Conservation (phyloP, 1,140 invertebrate genomes). For the Ladona fulva region DNA sequence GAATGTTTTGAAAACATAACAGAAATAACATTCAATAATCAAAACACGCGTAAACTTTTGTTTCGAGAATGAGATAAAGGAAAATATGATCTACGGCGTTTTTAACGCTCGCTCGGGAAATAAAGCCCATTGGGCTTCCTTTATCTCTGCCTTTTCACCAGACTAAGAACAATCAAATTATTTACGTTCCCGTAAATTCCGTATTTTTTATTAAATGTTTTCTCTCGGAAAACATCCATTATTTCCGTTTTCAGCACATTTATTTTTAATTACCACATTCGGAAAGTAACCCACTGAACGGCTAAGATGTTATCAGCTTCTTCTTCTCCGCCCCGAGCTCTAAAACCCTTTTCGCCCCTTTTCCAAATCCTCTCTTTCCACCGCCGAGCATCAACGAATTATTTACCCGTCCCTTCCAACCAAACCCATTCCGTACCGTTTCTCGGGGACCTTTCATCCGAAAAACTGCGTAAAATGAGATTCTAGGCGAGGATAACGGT, state of each 20-base stretch:
- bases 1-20: too few relatives aligned
- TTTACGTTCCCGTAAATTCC: background rate
- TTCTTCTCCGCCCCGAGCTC: background rate
- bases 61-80: too few relatives aligned
- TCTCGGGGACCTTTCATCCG: background rate
- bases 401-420: background rate
- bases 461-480: background rate
- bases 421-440: background rate
- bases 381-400: background rate
- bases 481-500: background rate
- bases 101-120: too few relatives aligned
- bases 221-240: slow-evolving; percentile 5
- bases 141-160: background rate
- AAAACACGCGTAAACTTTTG: too few relatives aligned
- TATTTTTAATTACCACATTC: slow-evolving; percentile 7
- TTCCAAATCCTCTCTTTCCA: background rate
- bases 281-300: background rate
- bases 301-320: background rate
- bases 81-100: too few relatives aligned
- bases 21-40: too few relatives aligned
- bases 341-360: background rate
- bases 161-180: background rate
- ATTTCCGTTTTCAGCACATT: slow-evolving; percentile 9
- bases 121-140: background rate
- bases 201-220: background rate